Base-by-base conservation (phyloP, 2,888 invertebrate genomes). In the Melolontha melolontha region DNA sequence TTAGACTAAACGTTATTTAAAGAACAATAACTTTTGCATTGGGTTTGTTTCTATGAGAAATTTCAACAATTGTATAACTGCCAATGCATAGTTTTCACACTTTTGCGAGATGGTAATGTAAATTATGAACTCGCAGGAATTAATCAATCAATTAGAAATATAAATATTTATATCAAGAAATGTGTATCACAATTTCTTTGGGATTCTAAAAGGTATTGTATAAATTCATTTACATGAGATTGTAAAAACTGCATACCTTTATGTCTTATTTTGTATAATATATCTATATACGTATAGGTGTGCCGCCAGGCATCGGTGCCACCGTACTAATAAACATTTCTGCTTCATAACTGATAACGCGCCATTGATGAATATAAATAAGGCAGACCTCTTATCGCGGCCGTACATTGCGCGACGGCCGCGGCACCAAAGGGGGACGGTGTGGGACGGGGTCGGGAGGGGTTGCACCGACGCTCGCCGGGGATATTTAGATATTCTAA, bases 401-500 rank as follows among this genome's bases (percentile, higher is more conserved):
- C 78, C 77, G 77, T 79, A 78, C 81, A 80, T 79, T 76, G 79
- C 73, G 73, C 75, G 73, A 67, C 68, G 64, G 73, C 69, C 74
- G 70, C 59, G 65, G 50, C 39, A 59, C 42, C 59, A 59, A 55
- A 57, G 68, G 51, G 64, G 54, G 51, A 66, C 55, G 71, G 66
- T 17, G 69, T 22, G 55, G 59, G 63, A 64, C 64, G 65, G 22
- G 62, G 67, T 44, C 74, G 69, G 75, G 34, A 34, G 8, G 34
- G 72, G 70, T 70, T 75, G 74, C 73, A 72, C 71, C 71, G 73
- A 72, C 72, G 71, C 72, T 73, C 78, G 74, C 75, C 76, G 76
- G 79, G 77, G 82, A 82, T 83, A 83, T 83, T 83, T 83, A 83
- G 83, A 83, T 83, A 83, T 83, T 83, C 82, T 83, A 83, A 83